phyloP scores from a whole-genome alignment of 2,888 invertebrate species.

The Epirrhoe tristata region DNA sequence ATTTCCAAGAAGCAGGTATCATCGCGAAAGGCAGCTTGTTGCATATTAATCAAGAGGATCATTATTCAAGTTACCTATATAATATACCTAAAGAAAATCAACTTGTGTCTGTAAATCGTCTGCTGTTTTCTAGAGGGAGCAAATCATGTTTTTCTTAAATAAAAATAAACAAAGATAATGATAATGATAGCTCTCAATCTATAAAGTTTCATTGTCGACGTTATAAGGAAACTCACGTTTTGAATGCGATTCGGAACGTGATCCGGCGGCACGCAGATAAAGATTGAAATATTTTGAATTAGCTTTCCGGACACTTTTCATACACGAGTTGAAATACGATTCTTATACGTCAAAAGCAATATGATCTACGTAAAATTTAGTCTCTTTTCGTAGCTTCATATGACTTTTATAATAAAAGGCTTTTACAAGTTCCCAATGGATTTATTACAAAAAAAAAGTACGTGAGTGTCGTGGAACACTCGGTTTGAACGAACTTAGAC shows the following conservation, averaged over 20 bases:
- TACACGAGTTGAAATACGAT: neutral
- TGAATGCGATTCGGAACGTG: constrained; percentile 37
- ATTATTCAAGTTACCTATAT: no score
- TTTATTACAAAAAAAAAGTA: no score
- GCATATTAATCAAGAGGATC: no score
- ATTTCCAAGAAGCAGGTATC: no score
- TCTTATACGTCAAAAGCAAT: neutral
- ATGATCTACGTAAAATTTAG: neutral
- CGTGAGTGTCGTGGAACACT: no score
- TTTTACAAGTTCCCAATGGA: neutral
- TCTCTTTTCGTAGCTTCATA: neutral
- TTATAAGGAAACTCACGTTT: constrained; percentile 36
- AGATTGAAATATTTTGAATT: constrained; percentile 42
- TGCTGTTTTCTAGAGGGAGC: no score
- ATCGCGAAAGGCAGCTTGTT: no score
- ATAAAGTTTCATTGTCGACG: constrained; percentile 29
- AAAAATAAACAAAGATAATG: neutral
- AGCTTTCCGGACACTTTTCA: constrained; percentile 24
- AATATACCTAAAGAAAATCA: no score
- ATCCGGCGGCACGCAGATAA: constrained; percentile 32
- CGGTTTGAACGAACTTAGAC: no score
- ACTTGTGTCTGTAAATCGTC: no score
- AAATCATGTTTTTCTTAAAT: no score
- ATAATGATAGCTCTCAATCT: constrained; percentile 10
- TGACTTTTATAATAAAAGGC: neutral